Base-by-base conservation (phyloP, 1,140 invertebrate genomes). In the Drosophila ananassae region DNA sequence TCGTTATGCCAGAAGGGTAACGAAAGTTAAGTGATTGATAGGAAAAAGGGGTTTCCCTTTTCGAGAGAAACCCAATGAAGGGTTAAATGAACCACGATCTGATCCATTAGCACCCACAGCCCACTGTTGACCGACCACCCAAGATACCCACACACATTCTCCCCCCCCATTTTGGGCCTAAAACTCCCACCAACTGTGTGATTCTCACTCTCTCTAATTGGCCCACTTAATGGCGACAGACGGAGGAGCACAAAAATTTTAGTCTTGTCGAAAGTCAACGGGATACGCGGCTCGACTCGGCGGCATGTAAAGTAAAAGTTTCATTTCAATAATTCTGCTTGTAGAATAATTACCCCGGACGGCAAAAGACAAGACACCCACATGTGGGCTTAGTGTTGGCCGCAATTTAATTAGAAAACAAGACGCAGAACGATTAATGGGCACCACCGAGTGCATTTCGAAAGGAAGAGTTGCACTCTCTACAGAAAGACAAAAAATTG, bases 401-500 rank as follows among this genome's bases (percentile, higher is more conserved):
- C 62, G 73, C 73, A 74, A 68, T 76, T 76, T 76, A 76, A 76
- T 76, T 76, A 76, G 73, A 76, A 76, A 76, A 55, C 50, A 76
- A 47, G 68, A 72, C 54, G 51, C 47, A 37, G 39, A 59, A 76
- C 73, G 73, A 76, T 76, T 76, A 76, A 76, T 76, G 73, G 73
- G 50, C 55, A 55, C 24, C 61, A 13, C 7, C 63, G 52, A 69
- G 50, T 75, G 73, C 72, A 76, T 74, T 74, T 74, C 50, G 73
- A 76, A 76, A 76, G 73, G 73, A 76, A 76, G 73, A 76, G 73
- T 76, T 73, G 72, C 73, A 68, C 21, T 39, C 64, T 53, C 51
- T 28, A 17, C 12, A 32, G 9, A 41, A 22, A 21, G 8, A 44
- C 9, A 13, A 21, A 30, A 51, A 39, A 50, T 2, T 24, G 1